phyloP scores from a whole-genome alignment of 2,797 vertebrate species.

The Sebastolobus alascanus region DNA sequence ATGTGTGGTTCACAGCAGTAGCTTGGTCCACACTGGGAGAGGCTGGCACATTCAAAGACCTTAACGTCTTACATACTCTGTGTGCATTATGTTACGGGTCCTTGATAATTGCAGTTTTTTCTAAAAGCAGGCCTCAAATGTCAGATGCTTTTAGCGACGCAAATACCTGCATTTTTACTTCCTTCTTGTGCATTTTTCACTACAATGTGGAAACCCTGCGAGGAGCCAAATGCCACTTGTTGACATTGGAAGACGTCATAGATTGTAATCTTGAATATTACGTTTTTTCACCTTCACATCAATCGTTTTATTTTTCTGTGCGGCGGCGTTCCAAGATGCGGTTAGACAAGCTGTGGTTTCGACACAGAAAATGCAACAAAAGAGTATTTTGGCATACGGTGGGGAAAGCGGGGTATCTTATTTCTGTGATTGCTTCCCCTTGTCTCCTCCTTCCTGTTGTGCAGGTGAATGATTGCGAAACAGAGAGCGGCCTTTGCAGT shows the following conservation, averaged over 20 bases:
- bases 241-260: constrained; percentile 2
- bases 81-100: constrained; percentile 30
- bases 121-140: constrained; percentile 32
- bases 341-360: constrained; percentile 1
- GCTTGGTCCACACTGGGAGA: constrained; percentile 52
- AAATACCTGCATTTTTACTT: constrained; percentile 23
- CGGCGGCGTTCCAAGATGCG: not conserved
- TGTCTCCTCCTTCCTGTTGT: constrained; percentile 13
- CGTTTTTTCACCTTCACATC: constrained; percentile 30
- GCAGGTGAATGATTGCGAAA: constrained; percentile 86
- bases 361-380: constrained; percentile 10
- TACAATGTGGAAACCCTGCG: not conserved
- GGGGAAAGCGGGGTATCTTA: not conserved
- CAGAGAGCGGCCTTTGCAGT: constrained; percentile 73
- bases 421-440: constrained; percentile 1
- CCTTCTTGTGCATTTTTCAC: constrained; percentile 8
- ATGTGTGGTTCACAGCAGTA: constrained; percentile 69
- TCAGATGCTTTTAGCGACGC: constrained; percentile 49
- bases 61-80: constrained; percentile 50
- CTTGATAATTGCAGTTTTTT: constrained; percentile 58
- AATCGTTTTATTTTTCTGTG: constrained; percentile 16
- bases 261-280: constrained; percentile 16
- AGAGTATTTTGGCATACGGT: not conserved
- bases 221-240: constrained; percentile 7
- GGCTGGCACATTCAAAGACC: constrained; percentile 44